Percentiles rank a stretch among this genome's conserved stretches.
Evolutionary conservation across 2,888 invertebrate genomes (phyloP).

Genomic region (Yponomeuta plumbellus): DNA sequence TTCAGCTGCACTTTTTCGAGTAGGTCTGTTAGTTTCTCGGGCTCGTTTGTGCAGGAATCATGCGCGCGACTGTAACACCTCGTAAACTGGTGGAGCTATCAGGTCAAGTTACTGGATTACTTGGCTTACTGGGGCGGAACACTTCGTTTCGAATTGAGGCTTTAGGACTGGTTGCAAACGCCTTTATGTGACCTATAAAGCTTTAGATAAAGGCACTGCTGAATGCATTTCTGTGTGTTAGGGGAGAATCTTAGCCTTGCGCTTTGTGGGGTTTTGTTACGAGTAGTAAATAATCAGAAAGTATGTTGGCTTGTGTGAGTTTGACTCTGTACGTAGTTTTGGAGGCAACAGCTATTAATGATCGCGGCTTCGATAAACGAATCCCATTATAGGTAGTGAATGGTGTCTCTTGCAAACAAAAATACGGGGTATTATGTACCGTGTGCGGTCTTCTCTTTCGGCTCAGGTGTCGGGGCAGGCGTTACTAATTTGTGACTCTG

Average conservation of each 20-base stretch:
- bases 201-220: not conserved
- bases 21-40: not conserved
- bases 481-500: slow-evolving; percentile 62
- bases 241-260: not conserved
- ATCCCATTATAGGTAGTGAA: slow-evolving; percentile 65
- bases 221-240: not conserved
- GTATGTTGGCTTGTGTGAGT: no score
- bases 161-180: not conserved
- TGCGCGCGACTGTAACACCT: slow-evolving; percentile 37
- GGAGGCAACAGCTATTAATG: no score
- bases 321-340: no score
- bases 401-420: slow-evolving; percentile 54
- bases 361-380: slow-evolving; percentile 45
- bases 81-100: slow-evolving; percentile 37
- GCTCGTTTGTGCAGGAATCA: not conserved
- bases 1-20: not conserved
- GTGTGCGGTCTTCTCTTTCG: slow-evolving; percentile 62
- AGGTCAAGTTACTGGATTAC: slow-evolving; percentile 24
- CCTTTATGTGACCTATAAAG: not conserved
- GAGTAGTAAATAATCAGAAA: not conserved
- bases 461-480: slow-evolving; percentile 65
- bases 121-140: slow-evolving; percentile 11
- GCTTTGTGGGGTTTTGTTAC: not conserved
- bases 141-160: not conserved
- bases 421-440: slow-evolving; percentile 58